Evolutionary conservation across 2,888 invertebrate genomes (phyloP).

Genomic region (Latrodectus hesperus): DNA sequence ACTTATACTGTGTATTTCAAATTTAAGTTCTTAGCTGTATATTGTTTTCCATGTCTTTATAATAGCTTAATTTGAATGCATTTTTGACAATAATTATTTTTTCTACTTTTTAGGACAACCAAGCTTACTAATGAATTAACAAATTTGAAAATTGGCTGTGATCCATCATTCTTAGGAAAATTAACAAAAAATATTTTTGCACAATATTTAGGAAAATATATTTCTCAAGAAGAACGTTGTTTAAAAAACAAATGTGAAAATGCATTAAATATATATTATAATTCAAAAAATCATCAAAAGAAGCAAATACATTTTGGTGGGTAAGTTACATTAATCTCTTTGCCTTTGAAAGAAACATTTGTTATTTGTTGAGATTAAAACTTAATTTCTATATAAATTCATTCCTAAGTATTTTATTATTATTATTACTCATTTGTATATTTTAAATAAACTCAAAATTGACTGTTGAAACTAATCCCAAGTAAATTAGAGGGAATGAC

Average conservation of each 20-base stretch:
- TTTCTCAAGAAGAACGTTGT: conserved; percentile 84
- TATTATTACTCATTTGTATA: no score
- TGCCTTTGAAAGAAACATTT: no score
- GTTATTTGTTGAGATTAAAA: no score
- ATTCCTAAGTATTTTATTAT: no score
- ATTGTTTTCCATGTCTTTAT: no score
- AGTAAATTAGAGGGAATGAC: not conserved
- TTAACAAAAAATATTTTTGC: conserved; percentile 87
- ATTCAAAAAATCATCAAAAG: conserved; percentile 94
- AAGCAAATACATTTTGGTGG: conserved; percentile 91
- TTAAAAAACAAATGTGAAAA: conserved; percentile 85
- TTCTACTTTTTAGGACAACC: conserved; percentile 79
- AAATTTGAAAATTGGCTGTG: conserved; percentile 84
- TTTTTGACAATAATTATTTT: not conserved
- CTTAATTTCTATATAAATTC: no score
- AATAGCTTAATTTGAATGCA: no score
- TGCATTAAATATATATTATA: conserved; percentile 90
- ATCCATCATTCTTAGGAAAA: conserved; percentile 85
- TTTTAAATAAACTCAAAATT: no score
- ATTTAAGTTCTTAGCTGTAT: no score
- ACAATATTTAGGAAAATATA: conserved; percentile 82
- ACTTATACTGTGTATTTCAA: no score
- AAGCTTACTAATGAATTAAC: conserved; percentile 84
- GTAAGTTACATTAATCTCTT: conserved; percentile 75
- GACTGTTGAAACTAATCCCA: no score